Percentiles rank a stretch among this genome's conserved stretches.
These are phyloP conservation scores for Gallinago media DNA, from an alignment of 2,113 vertebrate genomes.

Conservation along the genomic window DNA sequence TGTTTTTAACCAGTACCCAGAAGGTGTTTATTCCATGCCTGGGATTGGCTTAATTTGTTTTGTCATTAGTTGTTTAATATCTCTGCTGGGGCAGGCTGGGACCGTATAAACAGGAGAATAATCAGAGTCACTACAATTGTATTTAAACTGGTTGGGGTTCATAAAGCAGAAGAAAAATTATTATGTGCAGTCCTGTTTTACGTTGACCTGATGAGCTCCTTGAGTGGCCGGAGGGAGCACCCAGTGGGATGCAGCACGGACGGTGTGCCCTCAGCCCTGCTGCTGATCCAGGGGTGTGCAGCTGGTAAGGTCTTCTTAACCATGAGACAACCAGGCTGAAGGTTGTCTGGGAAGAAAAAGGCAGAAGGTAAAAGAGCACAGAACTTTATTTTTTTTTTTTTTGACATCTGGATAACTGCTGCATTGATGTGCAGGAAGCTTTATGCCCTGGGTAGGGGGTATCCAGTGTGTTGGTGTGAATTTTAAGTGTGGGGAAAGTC, in stretches of 20 bases:
- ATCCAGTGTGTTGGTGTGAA: not conserved
- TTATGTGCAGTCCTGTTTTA: not conserved
- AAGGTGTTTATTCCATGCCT: not conserved
- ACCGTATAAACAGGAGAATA: not conserved
- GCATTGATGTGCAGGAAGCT: not conserved
- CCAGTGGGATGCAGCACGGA: not conserved
- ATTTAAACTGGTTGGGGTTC: not conserved
- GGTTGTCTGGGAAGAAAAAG: not conserved
- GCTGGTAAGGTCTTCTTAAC: not conserved
- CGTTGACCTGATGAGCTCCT: rapidly evolving
- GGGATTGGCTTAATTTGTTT: not conserved
- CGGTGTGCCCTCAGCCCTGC: not conserved
- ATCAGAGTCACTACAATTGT: not conserved
- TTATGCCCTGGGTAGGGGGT: not conserved
- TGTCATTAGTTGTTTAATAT: constrained; percentile 7
- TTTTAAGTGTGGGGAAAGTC: not conserved
- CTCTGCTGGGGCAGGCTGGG: not conserved
- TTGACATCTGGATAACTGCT: not conserved
- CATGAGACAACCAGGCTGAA: not conserved
- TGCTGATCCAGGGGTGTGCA: not conserved
- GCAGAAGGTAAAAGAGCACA: not conserved
- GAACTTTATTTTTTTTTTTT: not conserved
- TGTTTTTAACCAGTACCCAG: not conserved
- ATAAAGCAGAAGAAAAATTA: constrained; percentile 17
- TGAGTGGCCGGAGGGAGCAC: not conserved